These are phyloP conservation scores for Elmis aenea DNA, from an alignment of 2,888 invertebrate species.

Conservation along the genomic window DNA sequence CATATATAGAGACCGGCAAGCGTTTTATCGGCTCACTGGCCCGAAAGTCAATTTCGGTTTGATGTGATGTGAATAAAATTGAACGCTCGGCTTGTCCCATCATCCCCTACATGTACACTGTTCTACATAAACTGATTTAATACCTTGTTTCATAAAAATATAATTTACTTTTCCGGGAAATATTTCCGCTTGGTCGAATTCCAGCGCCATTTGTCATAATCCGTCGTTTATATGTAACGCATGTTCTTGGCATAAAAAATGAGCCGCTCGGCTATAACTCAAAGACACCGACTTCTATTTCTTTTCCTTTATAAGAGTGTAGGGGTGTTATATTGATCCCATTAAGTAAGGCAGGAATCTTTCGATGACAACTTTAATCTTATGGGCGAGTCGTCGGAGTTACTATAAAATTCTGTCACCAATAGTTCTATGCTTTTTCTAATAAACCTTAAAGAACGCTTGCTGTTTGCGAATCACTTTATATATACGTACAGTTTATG, in stretches of 20 bases:
- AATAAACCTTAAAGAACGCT: too few relatives aligned
- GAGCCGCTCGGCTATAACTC: too few relatives aligned
- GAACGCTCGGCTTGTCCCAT: conserved; percentile 40
- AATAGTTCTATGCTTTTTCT: too few relatives aligned
- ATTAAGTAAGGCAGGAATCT: conserved; percentile 21
- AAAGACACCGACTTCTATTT: too few relatives aligned
- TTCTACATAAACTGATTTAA: conserved; percentile 21
- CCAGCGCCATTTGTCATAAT: background rate
- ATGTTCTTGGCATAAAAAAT: too few relatives aligned
- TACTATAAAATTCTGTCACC: too few relatives aligned
- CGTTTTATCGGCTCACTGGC: conserved; percentile 44
- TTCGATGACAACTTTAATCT: conserved; percentile 26
- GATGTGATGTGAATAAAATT: conserved; percentile 46
- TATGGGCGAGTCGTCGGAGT: conserved; percentile 16
- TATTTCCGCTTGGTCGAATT: background rate
- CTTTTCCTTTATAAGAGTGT: conserved; percentile 20
- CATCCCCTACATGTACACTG: conserved; percentile 37
- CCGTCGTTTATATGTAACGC: too few relatives aligned
- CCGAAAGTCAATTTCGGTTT: conserved; percentile 46
- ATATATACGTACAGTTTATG: too few relatives aligned
- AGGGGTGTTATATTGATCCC: conserved; percentile 25
- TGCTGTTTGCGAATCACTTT: too few relatives aligned
- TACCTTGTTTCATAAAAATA: background rate
- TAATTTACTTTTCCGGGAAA: background rate
- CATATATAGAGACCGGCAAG: conserved; percentile 22